A percentile compares a stretch with the other conserved stretches of the same genome.
These are phyloP conservation scores for Ardeotis arabs DNA, from an alignment of 2,113 vertebrate genomes.

Conservation along the genomic window DNA sequence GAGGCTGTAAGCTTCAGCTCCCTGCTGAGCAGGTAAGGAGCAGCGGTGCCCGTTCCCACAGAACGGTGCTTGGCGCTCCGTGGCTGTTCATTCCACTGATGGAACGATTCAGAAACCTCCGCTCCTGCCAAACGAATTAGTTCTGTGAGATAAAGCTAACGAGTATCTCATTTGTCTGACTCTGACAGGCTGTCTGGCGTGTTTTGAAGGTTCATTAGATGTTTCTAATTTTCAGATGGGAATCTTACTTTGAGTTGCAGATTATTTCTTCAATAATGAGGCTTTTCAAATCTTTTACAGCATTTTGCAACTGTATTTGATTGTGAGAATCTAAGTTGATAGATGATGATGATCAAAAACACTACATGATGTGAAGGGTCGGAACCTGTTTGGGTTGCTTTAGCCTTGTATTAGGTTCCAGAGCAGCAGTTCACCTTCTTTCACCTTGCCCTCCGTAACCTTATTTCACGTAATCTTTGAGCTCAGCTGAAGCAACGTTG, in stretches of 20 bases:
- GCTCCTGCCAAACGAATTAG: background rate
- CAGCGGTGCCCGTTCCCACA: background rate
- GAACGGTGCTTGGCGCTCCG: rapidly evolving
- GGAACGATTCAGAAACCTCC: background rate
- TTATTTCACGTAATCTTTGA: background rate
- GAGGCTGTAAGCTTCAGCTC: background rate
- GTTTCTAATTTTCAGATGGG: background rate
- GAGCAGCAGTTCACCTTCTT: background rate
- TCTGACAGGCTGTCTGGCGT: background rate
- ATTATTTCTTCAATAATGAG: background rate
- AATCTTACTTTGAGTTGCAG: background rate
- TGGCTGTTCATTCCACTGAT: rapidly evolving
- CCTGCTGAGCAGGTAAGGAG: background rate
- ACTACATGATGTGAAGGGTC: background rate
- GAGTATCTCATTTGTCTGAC: background rate
- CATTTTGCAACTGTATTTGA: background rate
- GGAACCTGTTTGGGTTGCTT: background rate
- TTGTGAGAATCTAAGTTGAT: background rate
- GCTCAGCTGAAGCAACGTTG: background rate
- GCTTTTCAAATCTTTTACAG: background rate
- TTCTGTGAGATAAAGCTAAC: background rate
- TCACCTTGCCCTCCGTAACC: background rate
- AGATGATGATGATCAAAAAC: background rate
- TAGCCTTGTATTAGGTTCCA: background rate
- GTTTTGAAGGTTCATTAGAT: background rate